Conservation (phyloP, 2,888 invertebrate species). For the Chaetoderma sp. region DNA sequence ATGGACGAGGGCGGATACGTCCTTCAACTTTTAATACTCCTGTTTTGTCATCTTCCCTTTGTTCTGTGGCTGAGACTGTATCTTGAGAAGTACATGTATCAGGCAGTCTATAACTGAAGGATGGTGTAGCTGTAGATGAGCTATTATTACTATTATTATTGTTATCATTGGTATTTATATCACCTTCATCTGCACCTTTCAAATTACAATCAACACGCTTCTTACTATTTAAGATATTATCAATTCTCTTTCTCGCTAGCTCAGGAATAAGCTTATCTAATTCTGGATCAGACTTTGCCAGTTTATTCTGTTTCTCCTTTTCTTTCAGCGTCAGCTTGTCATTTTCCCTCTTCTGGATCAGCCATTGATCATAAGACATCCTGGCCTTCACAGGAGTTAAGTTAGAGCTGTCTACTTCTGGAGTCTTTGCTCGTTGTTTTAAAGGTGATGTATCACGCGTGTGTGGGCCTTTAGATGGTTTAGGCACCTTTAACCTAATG, state of each 20-base stretch:
- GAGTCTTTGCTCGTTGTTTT: neutral
- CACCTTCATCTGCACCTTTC: no score
- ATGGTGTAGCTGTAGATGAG: no score
- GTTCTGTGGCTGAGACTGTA: no score
- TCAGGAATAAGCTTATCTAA: slow-evolving; percentile 50
- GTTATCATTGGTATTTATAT: no score
- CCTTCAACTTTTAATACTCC: slow-evolving; percentile 10
- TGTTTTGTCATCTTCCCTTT: no score
- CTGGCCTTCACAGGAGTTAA: no score
- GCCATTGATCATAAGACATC: slow-evolving; percentile 58
- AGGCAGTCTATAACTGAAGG: no score
- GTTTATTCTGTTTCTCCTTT: slow-evolving; percentile 42
- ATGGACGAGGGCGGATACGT: no score
- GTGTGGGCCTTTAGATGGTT: slow-evolving; percentile 32
- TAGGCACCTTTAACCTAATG: slow-evolving; percentile 44
- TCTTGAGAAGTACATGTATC: no score
- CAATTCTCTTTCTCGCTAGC: slow-evolving; percentile 48
- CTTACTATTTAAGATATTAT: slow-evolving; percentile 45
- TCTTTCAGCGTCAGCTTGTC: slow-evolving; percentile 40
- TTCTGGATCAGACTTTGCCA: slow-evolving; percentile 57
- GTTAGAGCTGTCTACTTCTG: neutral
- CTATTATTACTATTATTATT: no score
- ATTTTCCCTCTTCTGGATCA: slow-evolving; percentile 51
- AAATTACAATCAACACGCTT: slow-evolving; percentile 48
- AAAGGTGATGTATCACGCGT: neutral